phyloP scores from a whole-genome alignment of 2,797 vertebrate species.

The Vireo griseus region DNA sequence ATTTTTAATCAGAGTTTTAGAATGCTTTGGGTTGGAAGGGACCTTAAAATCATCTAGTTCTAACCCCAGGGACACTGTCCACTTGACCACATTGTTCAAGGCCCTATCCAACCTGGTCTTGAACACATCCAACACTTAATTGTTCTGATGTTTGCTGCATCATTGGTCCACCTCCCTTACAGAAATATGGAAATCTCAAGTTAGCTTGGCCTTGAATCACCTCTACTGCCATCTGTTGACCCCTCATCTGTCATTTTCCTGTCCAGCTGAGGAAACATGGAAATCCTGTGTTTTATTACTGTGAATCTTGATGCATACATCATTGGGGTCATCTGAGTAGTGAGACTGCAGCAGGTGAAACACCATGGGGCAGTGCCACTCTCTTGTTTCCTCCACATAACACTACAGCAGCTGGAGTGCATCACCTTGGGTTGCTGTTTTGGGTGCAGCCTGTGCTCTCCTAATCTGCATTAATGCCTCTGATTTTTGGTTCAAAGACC shows the following conservation, averaged over 20 bases:
- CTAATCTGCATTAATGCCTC: neutral
- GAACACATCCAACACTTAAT: neutral
- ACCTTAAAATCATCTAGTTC: neutral
- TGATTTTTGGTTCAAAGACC: neutral
- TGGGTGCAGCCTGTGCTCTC: neutral
- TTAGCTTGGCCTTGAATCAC: neutral
- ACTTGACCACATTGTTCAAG: neutral
- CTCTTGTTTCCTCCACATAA: neutral
- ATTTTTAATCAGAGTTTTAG: neutral
- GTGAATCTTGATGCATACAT: neutral
- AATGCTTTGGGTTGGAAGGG: neutral
- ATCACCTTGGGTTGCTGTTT: accelerated
- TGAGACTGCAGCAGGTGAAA: neutral
- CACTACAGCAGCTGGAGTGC: neutral
- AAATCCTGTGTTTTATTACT: neutral
- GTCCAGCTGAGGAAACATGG: neutral
- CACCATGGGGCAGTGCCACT: neutral
- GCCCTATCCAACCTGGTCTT: neutral
- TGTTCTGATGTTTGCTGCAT: neutral
- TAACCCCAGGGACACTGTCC: neutral
- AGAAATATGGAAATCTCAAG: neutral
- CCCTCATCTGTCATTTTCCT: neutral
- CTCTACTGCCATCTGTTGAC: neutral
- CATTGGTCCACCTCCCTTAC: neutral
- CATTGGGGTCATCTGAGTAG: neutral